Conservation (phyloP, 2,888 invertebrate genomes). For the Euclidia mi region DNA sequence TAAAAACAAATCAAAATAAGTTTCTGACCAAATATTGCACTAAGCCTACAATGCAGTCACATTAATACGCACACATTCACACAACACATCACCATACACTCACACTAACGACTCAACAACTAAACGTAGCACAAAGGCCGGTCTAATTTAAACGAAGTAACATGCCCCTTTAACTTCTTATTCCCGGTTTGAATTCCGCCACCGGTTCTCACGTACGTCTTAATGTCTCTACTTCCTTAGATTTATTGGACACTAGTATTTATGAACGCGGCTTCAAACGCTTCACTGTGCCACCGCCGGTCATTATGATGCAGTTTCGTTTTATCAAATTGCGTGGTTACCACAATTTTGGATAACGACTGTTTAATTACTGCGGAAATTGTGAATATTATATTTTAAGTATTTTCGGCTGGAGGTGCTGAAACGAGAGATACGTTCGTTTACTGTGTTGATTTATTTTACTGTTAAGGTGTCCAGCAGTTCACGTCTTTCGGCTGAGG, state of each 20-base stretch:
- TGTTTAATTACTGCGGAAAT: neutral
- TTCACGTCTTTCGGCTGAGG: too few species aligned
- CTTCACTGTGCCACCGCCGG: constrained; percentile 29
- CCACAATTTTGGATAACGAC: neutral
- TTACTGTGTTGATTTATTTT: too few species aligned
- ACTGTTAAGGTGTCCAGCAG: too few species aligned
- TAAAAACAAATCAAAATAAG: too few species aligned
- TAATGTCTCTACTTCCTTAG: constrained; percentile 72
- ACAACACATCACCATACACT: too few species aligned
- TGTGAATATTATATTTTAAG: too few species aligned
- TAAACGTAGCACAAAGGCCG: constrained; percentile 45
- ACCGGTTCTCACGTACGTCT: constrained; percentile 72
- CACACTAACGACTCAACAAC: neutral
- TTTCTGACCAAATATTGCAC: too few species aligned
- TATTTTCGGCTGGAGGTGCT: too few species aligned
- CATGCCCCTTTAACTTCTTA: constrained; percentile 72
- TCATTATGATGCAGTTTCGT: constrained; percentile 44
- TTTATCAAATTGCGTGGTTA: constrained; percentile 15
- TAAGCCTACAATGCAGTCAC: too few species aligned
- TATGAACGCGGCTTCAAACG: constrained; percentile 64
- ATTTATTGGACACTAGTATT: constrained; percentile 77
- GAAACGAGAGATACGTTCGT: too few species aligned
- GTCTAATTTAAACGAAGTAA: constrained; percentile 71
- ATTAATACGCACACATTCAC: too few species aligned
- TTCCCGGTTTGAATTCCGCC: constrained; percentile 74